Evolutionary conservation across 2,113 vertebrate genomes (phyloP).

Genomic region (Ophthalmolycus amberensis): DNA sequence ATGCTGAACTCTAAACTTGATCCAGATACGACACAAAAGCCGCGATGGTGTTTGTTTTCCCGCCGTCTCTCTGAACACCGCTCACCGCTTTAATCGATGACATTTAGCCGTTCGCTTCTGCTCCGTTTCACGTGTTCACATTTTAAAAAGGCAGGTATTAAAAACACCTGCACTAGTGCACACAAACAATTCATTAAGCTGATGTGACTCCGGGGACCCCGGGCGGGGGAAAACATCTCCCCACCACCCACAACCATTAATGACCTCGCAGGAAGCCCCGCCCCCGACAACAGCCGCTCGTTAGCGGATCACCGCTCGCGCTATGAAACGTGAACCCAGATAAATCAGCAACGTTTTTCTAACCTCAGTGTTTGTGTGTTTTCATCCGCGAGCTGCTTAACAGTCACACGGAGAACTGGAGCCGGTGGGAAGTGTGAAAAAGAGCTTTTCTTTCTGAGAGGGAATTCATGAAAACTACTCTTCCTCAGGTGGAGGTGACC

Average conservation of each 20-base stretch:
- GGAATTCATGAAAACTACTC: constrained; percentile 52
- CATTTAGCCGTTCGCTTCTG: constrained; percentile 53
- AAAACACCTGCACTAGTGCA: constrained; percentile 61
- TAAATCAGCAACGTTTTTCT: not conserved
- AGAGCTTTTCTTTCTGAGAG: constrained; percentile 28
- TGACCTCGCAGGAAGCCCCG: constrained; percentile 42
- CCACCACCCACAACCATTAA: constrained; percentile 60
- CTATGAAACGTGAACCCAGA: not conserved
- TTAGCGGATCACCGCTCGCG: constrained; percentile 32
- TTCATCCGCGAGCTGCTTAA: not conserved
- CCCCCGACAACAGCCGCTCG: constrained; percentile 39
- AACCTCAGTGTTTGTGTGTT: not conserved
- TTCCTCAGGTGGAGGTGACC: constrained; percentile 60
- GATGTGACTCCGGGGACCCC: constrained; percentile 59
- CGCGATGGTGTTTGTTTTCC: constrained; percentile 41
- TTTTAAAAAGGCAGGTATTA: constrained; percentile 68
- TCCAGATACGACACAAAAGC: not conserved
- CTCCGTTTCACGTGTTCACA: constrained; percentile 50
- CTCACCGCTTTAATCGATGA: constrained; percentile 50
- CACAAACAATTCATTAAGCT: constrained; percentile 69
- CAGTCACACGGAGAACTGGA: not conserved
- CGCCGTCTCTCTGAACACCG: constrained; percentile 6
- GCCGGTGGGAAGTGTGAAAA: constrained; percentile 25
- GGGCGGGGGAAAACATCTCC: constrained; percentile 55
- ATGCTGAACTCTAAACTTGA: no score